phyloP scores from a whole-genome alignment of 2,797 vertebrate genomes.

The Paguma larvata region DNA sequence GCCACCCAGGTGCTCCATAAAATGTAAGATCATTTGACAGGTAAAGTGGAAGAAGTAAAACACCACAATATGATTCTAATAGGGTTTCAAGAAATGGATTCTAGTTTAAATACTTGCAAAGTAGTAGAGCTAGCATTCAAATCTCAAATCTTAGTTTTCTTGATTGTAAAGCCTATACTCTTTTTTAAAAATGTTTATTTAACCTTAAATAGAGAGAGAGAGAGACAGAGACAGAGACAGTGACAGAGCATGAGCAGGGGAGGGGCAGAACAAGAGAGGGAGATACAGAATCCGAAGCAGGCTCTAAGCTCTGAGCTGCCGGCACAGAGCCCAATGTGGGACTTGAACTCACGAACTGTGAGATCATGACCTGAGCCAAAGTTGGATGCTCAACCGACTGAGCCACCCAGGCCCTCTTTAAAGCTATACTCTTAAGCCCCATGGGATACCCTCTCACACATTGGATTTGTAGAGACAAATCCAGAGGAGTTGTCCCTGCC shows the following conservation, averaged over 20 bases:
- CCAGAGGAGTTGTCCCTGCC: neutral
- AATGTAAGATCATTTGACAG: neutral
- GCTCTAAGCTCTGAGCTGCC: no score
- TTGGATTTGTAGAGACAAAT: neutral
- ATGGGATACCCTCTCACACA: neutral
- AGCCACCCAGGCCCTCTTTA: neutral
- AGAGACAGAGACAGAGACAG: no score
- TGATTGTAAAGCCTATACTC: neutral
- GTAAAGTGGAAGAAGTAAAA: neutral
- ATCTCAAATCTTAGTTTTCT: neutral
- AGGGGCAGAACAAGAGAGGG: no score
- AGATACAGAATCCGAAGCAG: no score
- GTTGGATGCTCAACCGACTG: fast-evolving
- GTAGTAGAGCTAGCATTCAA: neutral
- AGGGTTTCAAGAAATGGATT: neutral
- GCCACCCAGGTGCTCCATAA: neutral
- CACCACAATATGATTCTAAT: neutral
- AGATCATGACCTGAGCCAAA: no score
- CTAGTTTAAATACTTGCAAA: neutral
- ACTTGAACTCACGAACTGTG: no score
- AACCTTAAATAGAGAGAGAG: no score
- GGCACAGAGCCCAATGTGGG: no score
- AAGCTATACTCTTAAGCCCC: neutral
- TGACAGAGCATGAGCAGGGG: no score
- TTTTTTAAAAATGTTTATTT: no score